These are phyloP conservation scores for Cebidichthys violaceus DNA, from an alignment of 2,113 vertebrate genomes.

Conservation along the genomic window DNA sequence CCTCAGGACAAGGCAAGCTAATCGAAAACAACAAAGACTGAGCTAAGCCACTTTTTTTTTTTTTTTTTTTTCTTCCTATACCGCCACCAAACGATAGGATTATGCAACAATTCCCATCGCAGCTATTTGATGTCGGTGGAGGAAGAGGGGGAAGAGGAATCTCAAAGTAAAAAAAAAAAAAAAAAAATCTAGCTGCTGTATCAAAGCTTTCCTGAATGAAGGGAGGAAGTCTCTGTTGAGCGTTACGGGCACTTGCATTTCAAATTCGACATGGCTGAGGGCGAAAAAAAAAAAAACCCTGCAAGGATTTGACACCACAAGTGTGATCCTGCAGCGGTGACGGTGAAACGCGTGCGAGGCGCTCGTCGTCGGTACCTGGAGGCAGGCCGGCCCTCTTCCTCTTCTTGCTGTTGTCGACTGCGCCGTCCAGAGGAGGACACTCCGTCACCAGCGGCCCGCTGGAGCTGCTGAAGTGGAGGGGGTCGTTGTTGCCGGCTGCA, in stretches of 20 bases:
- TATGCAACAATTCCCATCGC: constrained; percentile 56
- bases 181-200: constrained; percentile 34
- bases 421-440: constrained; percentile 86
- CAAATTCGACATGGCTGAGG: constrained; percentile 35
- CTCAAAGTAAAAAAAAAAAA: not conserved
- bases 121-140: constrained; percentile 33
- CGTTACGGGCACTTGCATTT: constrained; percentile 24
- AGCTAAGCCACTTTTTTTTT: constrained; percentile 41
- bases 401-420: constrained; percentile 87
- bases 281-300: constrained; percentile 27
- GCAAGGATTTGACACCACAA: constrained; percentile 31
- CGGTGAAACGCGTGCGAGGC: constrained; percentile 6
- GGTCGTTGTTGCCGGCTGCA: constrained; percentile 85
- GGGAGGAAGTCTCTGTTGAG: constrained; percentile 15
- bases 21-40: constrained; percentile 68
- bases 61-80: constrained; percentile 1
- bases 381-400: constrained; percentile 87
- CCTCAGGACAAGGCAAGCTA: constrained; percentile 68
- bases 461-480: constrained; percentile 85
- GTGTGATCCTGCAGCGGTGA: constrained; percentile 26
- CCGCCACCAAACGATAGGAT: constrained; percentile 55
- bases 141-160: not conserved
- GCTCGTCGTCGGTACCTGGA: constrained; percentile 84
- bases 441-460: constrained; percentile 80
- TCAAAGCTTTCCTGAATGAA: constrained; percentile 26